Conservation (phyloP, 2,888 invertebrate genomes). For the Amphipoea lucens region DNA sequence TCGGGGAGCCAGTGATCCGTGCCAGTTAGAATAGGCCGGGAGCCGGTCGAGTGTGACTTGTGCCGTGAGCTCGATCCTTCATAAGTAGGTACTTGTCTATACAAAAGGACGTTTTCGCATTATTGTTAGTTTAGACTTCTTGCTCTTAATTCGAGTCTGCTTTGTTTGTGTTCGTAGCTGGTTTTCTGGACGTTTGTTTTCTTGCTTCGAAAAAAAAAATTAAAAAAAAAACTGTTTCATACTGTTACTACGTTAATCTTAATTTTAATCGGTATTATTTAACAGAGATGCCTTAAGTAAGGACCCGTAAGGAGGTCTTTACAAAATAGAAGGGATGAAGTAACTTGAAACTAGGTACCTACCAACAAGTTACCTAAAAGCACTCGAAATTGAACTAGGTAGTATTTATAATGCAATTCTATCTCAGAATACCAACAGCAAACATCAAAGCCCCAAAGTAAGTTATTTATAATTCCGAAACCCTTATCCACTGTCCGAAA, state of each 20-base stretch:
- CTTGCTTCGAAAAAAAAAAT: too few relatives aligned
- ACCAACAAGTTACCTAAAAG: not conserved
- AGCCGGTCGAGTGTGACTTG: constrained; percentile 52
- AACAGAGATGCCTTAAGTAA: too few relatives aligned
- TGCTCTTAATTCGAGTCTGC: not conserved
- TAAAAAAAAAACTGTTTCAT: too few relatives aligned
- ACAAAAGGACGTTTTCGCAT: constrained; percentile 37
- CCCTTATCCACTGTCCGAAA: constrained; percentile 33
- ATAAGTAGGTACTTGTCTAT: constrained; percentile 36
- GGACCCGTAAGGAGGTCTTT: not conserved
- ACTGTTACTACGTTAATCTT: not conserved
- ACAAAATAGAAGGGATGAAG: not conserved
- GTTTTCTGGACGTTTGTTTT: not conserved
- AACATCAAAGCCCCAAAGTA: constrained; percentile 27
- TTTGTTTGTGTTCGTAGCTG: not conserved
- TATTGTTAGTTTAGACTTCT: constrained; percentile 31
- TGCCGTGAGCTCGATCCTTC: constrained; percentile 37
- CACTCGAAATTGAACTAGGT: not conserved
- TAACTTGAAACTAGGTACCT: not conserved
- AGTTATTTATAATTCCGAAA: constrained; percentile 29
- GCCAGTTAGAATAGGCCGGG: constrained; percentile 37
- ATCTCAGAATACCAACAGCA: not conserved
- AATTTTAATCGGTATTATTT: not conserved
- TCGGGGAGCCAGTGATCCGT: constrained; percentile 59
- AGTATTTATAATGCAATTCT: not conserved